Evolutionary conservation across 2,888 invertebrate species (phyloP).

Genomic region (Conus canariensis): DNA sequence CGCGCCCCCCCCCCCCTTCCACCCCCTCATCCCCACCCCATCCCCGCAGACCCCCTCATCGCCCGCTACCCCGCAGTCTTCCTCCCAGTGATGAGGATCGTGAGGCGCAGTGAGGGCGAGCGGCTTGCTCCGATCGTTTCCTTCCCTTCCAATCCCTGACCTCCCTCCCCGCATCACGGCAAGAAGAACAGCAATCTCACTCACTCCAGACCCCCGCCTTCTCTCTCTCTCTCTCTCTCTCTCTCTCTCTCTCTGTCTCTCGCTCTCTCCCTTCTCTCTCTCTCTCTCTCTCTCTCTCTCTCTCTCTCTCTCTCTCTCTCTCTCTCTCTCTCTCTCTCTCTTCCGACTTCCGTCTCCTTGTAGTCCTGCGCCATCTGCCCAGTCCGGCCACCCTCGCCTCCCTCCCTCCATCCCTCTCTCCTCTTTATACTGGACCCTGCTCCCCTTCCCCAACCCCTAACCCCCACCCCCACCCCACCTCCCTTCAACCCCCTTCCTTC

Average conservation of each 20-base stretch:
- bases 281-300: neutral
- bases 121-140: neutral
- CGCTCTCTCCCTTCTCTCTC: neutral
- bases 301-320: neutral
- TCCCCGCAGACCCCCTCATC: neutral
- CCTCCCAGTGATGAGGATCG: too few relatives aligned
- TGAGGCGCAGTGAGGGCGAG: too few relatives aligned
- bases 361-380: neutral
- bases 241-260: neutral
- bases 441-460: neutral
- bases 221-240: neutral
- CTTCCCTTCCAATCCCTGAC: neutral
- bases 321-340: constrained; percentile 2
- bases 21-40: too few relatives aligned
- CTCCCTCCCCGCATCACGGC: neutral
- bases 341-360: neutral
- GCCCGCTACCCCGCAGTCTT: neutral
- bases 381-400: neutral
- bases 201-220: neutral
- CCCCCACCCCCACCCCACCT: neutral
- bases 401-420: neutral
- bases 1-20: too few relatives aligned
- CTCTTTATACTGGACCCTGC: neutral
- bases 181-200: too few relatives aligned
- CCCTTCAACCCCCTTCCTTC: neutral